Conservation (phyloP, 1,140 invertebrate species). For the Drosophila lacteicornis region DNA sequence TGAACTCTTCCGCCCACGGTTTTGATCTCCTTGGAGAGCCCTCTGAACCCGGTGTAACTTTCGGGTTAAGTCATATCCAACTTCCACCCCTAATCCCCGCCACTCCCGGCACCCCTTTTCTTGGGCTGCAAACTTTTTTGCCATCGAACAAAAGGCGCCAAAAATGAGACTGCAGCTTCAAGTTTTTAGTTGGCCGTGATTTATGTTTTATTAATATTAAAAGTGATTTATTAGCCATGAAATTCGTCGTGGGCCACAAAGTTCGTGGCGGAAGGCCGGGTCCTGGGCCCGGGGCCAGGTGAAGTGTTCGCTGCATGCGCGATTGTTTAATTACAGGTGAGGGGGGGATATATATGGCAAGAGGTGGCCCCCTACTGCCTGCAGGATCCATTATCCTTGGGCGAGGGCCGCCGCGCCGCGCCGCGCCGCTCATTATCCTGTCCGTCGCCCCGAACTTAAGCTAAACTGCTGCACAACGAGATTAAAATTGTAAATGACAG, state of each 20-base stretch:
- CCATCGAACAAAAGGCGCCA: slow-evolving; percentile 48
- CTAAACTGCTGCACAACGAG: slow-evolving; percentile 80
- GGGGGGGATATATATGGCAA: neutral
- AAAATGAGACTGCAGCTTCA: slow-evolving; percentile 34
- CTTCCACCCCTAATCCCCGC: slow-evolving; percentile 13
- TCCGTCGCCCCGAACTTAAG: slow-evolving; percentile 59
- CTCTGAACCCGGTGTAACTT: slow-evolving; percentile 17
- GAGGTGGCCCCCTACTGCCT: slow-evolving; percentile 11
- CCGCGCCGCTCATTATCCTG: slow-evolving; percentile 64
- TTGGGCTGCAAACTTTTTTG: slow-evolving; percentile 19
- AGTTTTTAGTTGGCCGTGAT: slow-evolving; percentile 73
- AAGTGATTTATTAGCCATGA: slow-evolving; percentile 83
- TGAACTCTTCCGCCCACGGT: neutral
- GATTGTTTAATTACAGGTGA: slow-evolving; percentile 70
- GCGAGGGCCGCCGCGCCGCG: neutral
- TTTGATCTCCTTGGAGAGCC: neutral
- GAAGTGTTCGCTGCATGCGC: slow-evolving; percentile 48
- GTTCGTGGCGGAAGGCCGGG: slow-evolving; percentile 17
- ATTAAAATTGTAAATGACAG: slow-evolving; percentile 83
- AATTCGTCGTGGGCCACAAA: slow-evolving; percentile 50
- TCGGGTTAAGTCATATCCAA: slow-evolving; percentile 9
- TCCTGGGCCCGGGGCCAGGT: slow-evolving; percentile 27
- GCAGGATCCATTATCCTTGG: slow-evolving; percentile 32
- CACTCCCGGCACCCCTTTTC: slow-evolving; percentile 11
- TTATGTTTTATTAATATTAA: slow-evolving; percentile 84